Conservation (phyloP, 1,140 invertebrate genomes). For the Pectinophora gossypiella region DNA sequence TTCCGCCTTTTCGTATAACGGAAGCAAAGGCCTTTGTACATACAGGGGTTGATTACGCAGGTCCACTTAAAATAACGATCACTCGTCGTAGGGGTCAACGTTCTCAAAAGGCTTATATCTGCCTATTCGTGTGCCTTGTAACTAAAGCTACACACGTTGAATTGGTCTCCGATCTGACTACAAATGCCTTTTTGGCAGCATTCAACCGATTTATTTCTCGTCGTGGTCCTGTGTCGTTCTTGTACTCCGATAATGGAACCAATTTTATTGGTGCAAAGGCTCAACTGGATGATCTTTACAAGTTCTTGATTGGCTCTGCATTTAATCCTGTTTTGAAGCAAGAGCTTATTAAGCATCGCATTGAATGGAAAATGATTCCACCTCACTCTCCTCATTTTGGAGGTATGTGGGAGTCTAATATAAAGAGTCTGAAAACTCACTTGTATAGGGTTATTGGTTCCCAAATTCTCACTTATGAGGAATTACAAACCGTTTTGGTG, state of each 20-base stretch:
- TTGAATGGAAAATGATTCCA: conserved; percentile 7
- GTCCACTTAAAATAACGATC: conserved; percentile 36
- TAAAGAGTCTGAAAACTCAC: conserved; percentile 9
- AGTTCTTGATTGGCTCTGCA: background rate
- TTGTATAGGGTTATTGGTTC: conserved; percentile 10
- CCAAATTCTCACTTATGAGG: conserved; percentile 12
- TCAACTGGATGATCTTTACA: background rate
- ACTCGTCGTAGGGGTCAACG: conserved; percentile 16
- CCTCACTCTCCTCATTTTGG: conserved; percentile 5
- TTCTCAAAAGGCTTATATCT: conserved; percentile 34
- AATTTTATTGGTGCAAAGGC: conserved; percentile 28
- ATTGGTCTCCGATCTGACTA: conserved; percentile 34
- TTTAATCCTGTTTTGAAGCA: background rate
- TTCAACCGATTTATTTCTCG: conserved; percentile 38
- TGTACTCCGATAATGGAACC: conserved; percentile 32
- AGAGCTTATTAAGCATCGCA: background rate
- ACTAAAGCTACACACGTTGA: conserved; percentile 55
- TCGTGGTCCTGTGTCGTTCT: conserved; percentile 28
- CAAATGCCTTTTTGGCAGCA: conserved; percentile 36
- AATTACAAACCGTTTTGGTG: conserved; percentile 34
- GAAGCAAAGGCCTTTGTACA: background rate
- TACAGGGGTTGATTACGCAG: conserved; percentile 6
- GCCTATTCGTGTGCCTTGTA: conserved; percentile 33
- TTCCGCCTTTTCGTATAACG: conserved; percentile 29
- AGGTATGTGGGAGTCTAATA: conserved; percentile 5